Evolutionary conservation across 2,888 invertebrate species (phyloP).

Genomic region (Ethmia dodecea): DNA sequence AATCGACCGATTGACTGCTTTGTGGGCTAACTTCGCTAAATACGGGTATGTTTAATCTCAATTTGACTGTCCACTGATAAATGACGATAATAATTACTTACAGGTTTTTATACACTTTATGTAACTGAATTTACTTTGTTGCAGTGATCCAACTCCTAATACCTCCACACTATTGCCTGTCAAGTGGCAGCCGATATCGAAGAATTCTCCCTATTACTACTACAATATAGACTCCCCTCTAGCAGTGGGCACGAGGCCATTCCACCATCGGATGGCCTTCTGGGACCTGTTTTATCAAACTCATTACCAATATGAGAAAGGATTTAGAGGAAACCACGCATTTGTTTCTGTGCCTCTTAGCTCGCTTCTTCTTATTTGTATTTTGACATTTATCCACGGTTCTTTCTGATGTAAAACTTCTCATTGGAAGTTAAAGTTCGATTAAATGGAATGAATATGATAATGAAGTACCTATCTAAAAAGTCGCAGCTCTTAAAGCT

Average conservation of each 20-base stretch:
- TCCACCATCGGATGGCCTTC: conserved; percentile 33
- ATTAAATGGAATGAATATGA: too few relatives aligned
- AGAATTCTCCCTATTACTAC: conserved; percentile 23
- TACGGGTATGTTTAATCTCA: conserved; percentile 24
- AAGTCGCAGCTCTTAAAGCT: too few relatives aligned
- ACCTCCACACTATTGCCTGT: conserved; percentile 32
- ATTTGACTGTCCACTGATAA: neutral
- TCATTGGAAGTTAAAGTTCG: too few relatives aligned
- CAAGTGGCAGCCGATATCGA: conserved; percentile 37
- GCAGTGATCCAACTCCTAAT: conserved; percentile 42
- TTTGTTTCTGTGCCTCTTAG: too few relatives aligned
- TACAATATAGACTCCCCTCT: conserved; percentile 31
- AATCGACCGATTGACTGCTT: conserved; percentile 26
- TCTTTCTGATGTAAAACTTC: too few relatives aligned
- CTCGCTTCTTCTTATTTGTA: too few relatives aligned
- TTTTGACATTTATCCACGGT: too few relatives aligned
- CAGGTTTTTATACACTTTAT: neutral
- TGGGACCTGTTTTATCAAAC: conserved; percentile 39
- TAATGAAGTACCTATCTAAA: too few relatives aligned
- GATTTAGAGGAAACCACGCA: neutral
- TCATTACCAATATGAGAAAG: conserved; percentile 16
- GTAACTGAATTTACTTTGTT: conserved; percentile 15
- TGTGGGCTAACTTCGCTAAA: conserved; percentile 39
- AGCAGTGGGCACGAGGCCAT: conserved; percentile 24
- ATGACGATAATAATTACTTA: neutral